These are phyloP conservation scores for Aspidiotus rigidus DNA, from an alignment of 2,888 invertebrate species.

Conservation along the genomic window DNA sequence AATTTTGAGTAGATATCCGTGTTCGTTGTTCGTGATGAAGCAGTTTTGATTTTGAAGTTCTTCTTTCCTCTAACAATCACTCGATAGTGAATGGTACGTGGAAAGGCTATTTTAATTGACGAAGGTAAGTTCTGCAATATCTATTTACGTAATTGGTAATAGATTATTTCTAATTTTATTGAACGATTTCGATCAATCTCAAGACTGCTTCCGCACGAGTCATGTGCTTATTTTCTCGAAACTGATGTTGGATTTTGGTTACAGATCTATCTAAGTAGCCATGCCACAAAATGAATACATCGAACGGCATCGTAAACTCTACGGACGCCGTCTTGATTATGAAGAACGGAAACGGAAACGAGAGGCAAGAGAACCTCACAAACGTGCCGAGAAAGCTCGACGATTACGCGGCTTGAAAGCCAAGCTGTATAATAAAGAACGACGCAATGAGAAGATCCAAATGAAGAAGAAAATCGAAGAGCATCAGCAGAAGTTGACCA, in stretches of 20 bases:
- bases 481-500: conserved; percentile 86
- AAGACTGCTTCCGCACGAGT: neutral
- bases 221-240: neutral
- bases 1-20: neutral
- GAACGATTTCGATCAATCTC: neutral
- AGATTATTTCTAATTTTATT: neutral
- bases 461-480: conserved; percentile 98
- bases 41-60: neutral
- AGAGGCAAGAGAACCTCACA: conserved; percentile 89
- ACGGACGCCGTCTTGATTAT: conserved; percentile 93
- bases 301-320: conserved; percentile 91
- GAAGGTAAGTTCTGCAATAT: neutral
- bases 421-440: conserved; percentile 91
- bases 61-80: neutral
- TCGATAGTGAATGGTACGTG: too few species aligned
- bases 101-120: neutral
- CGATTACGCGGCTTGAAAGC: conserved; percentile 92
- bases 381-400: conserved; percentile 79
- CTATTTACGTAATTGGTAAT: neutral
- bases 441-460: conserved; percentile 96
- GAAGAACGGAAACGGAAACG: conserved; percentile 92
- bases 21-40: neutral
- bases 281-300: conserved; percentile 99
- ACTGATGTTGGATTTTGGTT: neutral
- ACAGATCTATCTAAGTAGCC: conserved; percentile 39